Conservation (phyloP, 2,113 vertebrate genomes). For the Sigmodon hispidus region DNA sequence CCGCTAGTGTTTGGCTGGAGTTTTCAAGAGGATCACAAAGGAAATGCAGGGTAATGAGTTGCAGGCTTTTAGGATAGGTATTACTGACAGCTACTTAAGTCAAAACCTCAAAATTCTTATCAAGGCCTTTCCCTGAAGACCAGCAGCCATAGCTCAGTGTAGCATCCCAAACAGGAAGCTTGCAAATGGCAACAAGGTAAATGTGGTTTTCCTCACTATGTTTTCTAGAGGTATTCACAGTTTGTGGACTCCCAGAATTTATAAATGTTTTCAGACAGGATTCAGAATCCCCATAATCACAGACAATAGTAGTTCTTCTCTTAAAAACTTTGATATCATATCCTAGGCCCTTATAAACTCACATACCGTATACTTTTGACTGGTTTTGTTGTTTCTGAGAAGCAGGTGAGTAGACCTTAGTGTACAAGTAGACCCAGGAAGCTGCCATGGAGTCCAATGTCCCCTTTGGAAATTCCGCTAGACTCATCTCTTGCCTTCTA, state of each 20-base stretch:
- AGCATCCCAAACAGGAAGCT: neutral
- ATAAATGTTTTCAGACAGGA: neutral
- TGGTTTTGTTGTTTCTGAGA: neutral
- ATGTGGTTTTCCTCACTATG: neutral
- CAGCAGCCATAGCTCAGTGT: neutral
- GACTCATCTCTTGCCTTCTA: neutral
- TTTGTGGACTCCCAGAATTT: neutral
- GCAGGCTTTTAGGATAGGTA: neutral
- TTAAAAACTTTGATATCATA: neutral
- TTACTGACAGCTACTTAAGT: neutral
- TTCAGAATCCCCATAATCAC: neutral
- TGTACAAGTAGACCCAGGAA: rapidly evolving
- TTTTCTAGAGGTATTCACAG: neutral
- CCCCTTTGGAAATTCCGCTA: neutral
- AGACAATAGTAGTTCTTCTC: neutral
- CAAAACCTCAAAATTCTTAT: neutral
- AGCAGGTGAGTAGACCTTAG: neutral
- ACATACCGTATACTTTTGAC: neutral
- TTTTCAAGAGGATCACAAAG: neutral
- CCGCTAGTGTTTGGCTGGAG: neutral
- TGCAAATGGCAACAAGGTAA: neutral
- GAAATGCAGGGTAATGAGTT: neutral
- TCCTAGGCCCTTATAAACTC: neutral
- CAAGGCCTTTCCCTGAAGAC: neutral
- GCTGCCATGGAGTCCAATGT: neutral